Evolutionary conservation across 2,797 vertebrate genomes (phyloP).

Genomic region (Mormyrops boulengeri): DNA sequence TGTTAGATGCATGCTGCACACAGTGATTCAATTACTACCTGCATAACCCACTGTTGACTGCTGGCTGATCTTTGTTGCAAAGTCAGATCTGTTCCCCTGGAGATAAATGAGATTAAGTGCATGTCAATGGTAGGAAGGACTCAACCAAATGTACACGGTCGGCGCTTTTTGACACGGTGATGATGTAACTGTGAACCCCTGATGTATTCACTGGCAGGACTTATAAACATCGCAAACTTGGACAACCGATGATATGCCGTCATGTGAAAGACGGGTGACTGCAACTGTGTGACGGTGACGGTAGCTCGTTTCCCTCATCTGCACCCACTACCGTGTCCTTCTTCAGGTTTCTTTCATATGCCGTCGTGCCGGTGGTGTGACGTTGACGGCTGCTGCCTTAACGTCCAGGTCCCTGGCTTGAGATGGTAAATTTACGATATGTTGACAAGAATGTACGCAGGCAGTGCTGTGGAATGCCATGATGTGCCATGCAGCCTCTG

Average conservation of each 20-base stretch:
- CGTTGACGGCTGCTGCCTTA: background rate
- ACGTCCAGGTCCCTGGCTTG: background rate
- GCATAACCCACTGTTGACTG: background rate
- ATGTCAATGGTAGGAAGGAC: background rate
- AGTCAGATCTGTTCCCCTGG: background rate
- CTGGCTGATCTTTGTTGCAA: constrained; percentile 3
- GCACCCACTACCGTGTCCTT: background rate
- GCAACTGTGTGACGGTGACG: background rate
- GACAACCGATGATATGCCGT: background rate
- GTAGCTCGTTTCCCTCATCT: background rate
- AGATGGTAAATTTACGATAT: constrained; percentile 15
- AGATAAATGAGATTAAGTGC: constrained; percentile 4
- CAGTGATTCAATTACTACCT: constrained; percentile 13
- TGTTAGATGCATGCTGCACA: background rate
- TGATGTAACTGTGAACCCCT: background rate
- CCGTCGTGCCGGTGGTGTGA: background rate
- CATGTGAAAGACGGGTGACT: background rate
- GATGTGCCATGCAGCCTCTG: background rate
- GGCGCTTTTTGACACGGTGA: background rate
- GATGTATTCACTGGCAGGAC: background rate
- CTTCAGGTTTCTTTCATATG: background rate
- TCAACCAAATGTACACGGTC: background rate
- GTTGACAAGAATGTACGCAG: constrained; percentile 19
- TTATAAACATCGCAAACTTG: background rate
- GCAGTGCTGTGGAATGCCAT: constrained; percentile 9